Percentiles rank a stretch among this genome's conserved stretches.
These are phyloP conservation scores for Malaclemys terrapin DNA, from an alignment of 2,113 vertebrate species.

Conservation along the genomic window DNA sequence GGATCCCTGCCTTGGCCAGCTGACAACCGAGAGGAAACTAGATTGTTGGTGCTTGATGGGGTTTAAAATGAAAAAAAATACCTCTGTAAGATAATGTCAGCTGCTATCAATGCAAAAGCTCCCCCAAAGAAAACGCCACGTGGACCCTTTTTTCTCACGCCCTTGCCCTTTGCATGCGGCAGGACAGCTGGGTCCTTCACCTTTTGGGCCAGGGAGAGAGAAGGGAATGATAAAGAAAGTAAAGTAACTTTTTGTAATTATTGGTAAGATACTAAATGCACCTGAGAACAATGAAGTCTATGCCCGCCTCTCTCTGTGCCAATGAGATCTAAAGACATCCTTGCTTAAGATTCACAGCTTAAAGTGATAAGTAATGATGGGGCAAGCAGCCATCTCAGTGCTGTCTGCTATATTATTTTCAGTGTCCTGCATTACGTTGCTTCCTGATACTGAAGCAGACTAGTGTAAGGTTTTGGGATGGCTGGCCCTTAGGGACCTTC, in stretches of 20 bases:
- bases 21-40: background rate
- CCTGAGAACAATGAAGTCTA: background rate
- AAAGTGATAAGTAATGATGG: background rate
- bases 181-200: background rate
- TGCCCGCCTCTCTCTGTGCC: background rate
- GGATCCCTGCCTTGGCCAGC: background rate
- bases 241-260: background rate
- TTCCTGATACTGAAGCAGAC: accelerated
- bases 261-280: background rate
- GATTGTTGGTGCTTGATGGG: background rate
- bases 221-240: background rate
- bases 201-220: background rate
- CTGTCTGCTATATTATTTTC: background rate
- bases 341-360: accelerated
- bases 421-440: background rate
- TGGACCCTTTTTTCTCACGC: background rate
- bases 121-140: background rate
- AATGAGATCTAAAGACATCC: background rate
- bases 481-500: background rate
- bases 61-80: background rate
- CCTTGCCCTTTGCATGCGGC: background rate
- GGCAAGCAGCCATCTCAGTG: background rate
- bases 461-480: background rate
- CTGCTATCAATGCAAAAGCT: background rate
- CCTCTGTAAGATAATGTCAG: background rate